These are phyloP conservation scores for Varecia variegata DNA, from an alignment of 2,797 vertebrate species.

Conservation along the genomic window DNA sequence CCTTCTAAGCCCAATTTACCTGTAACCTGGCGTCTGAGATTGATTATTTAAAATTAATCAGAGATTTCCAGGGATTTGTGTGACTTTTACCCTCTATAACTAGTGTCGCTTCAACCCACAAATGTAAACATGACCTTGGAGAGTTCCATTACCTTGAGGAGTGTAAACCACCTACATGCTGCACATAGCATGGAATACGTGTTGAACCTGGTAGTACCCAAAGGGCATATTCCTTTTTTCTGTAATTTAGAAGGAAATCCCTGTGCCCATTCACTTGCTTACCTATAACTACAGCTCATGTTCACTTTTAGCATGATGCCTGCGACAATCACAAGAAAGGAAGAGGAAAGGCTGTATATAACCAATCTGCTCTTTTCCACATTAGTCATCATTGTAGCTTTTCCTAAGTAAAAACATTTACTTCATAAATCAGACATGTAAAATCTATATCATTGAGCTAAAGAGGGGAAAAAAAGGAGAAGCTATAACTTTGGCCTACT, in stretches of 20 bases:
- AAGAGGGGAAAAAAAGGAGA: background rate
- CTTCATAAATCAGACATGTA: constrained; percentile 43
- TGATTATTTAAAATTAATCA: constrained; percentile 17
- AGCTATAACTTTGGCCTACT: background rate
- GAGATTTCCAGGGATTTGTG: constrained; percentile 45
- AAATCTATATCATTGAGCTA: constrained; percentile 40
- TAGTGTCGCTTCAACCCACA: background rate
- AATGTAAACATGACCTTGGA: background rate
- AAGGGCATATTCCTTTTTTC: constrained; percentile 60
- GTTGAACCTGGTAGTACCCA: constrained; percentile 8
- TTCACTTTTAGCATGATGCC: background rate
- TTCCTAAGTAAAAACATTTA: background rate
- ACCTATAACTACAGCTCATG: background rate
- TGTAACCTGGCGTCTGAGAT: background rate
- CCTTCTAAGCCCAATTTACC: background rate
- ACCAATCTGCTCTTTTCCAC: background rate
- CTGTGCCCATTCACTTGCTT: constrained; percentile 5
- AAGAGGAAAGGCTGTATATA: background rate
- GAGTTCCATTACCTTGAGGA: background rate
- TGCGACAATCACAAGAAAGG: background rate
- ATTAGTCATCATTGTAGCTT: constrained; percentile 54
- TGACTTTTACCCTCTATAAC: constrained; percentile 44
- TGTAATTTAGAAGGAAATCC: constrained; percentile 55
- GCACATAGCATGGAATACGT: background rate
- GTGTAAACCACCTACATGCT: background rate